Conservation (phyloP, 2,888 invertebrate genomes). For the Agrochola lychnidis region DNA sequence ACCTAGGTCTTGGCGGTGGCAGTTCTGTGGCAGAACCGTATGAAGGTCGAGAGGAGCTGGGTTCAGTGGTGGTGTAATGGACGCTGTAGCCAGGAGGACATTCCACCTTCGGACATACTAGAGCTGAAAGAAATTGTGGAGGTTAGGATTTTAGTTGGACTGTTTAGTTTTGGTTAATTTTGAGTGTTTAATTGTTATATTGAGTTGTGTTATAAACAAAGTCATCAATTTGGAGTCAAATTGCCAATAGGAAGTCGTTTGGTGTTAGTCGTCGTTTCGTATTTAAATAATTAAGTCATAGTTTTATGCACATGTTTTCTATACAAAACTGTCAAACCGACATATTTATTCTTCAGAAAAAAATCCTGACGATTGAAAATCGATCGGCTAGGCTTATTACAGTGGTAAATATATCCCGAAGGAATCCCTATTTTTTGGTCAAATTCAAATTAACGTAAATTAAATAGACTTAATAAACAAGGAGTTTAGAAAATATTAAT, state of each 20-base stretch:
- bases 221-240: slow-evolving; percentile 23
- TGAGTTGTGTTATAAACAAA: not conserved
- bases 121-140: slow-evolving; percentile 70
- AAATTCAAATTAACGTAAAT: not conserved
- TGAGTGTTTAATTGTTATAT: not conserved
- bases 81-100: slow-evolving; percentile 92
- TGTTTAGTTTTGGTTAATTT: not conserved
- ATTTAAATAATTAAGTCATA: not conserved
- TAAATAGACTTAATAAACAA: not conserved
- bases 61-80: slow-evolving; percentile 75
- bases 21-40: slow-evolving; percentile 89
- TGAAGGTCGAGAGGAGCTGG: slow-evolving; percentile 91
- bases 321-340: not conserved
- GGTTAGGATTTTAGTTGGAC: not conserved
- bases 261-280: not conserved
- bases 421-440: not conserved
- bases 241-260: slow-evolving; percentile 25
- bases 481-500: not conserved
- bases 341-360: not conserved
- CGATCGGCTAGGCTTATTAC: not conserved
- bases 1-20: slow-evolving; percentile 81
- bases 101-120: slow-evolving; percentile 87
- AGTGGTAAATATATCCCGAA: too few species aligned
- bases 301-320: not conserved
- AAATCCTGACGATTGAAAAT: not conserved